A percentile compares a stretch with the other conserved stretches of the same genome.
phyloP scores from a whole-genome alignment of 2,797 vertebrate species.

The Carapus acus region DNA sequence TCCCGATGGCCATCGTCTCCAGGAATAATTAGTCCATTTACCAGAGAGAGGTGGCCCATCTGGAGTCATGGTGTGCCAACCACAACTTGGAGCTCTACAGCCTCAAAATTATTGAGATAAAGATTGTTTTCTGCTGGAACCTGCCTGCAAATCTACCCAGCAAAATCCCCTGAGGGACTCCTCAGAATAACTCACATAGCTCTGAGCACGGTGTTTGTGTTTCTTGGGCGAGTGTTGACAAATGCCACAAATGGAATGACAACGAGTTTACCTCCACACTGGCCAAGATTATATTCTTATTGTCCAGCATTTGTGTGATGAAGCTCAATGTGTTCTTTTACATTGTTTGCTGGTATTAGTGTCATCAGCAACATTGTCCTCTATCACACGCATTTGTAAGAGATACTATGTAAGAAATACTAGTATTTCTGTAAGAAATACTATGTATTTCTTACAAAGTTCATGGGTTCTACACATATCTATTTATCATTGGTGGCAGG shows the following conservation, averaged over 20 bases:
- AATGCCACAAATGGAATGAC: constrained; percentile 30
- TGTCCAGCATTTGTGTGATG: constrained; percentile 27
- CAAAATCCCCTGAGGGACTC: constrained; percentile 37
- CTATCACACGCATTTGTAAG: too few relatives aligned
- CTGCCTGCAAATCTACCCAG: constrained; percentile 38
- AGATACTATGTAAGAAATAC: too few relatives aligned
- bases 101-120: constrained; percentile 51
- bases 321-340: constrained; percentile 17
- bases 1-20: constrained; percentile 41
- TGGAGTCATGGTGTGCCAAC: constrained; percentile 48
- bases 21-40: constrained; percentile 50
- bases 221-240: constrained; percentile 31
- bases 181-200: constrained; percentile 25
- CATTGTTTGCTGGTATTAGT: neutral
- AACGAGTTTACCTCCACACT: constrained; percentile 21
- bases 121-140: constrained; percentile 53
- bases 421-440: too few relatives aligned
- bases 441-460: too few relatives aligned
- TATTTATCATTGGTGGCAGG: too few relatives aligned
- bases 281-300: constrained; percentile 27
- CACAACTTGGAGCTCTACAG: constrained; percentile 49
- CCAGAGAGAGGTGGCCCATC: constrained; percentile 49
- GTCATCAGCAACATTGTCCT: too few relatives aligned
- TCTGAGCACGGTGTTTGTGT: constrained; percentile 30
- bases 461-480: too few relatives aligned